Evolutionary conservation across 2,888 invertebrate genomes (phyloP).

Genomic region (Labia minor): DNA sequence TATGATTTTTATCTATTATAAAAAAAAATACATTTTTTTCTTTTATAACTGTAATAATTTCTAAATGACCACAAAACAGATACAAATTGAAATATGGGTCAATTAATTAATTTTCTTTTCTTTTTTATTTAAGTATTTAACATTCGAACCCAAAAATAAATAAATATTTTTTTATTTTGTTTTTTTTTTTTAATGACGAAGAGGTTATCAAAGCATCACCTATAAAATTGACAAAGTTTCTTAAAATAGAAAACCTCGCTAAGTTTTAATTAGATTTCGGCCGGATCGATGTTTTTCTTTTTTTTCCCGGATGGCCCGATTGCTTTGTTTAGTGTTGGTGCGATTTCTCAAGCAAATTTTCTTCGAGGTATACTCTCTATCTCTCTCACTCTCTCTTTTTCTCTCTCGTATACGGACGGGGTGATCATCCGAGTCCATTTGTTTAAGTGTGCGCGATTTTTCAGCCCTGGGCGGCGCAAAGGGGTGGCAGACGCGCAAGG

Average conservation of each 20-base stretch:
- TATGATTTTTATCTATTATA: too few relatives aligned
- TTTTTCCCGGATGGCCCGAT: background rate
- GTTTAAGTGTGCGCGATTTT: conserved; percentile 13
- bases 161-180: too few relatives aligned
- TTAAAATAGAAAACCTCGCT: background rate
- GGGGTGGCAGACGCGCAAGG: background rate
- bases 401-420: background rate
- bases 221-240: background rate
- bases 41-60: too few relatives aligned
- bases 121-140: too few relatives aligned
- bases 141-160: too few relatives aligned
- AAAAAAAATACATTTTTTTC: too few relatives aligned
- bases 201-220: too few relatives aligned
- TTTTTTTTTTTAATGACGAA: too few relatives aligned
- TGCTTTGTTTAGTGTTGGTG: conserved; percentile 7
- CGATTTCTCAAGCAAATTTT: background rate
- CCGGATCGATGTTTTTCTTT: background rate
- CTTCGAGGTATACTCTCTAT: conserved; percentile 3
- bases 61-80: too few relatives aligned
- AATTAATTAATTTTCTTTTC: too few relatives aligned
- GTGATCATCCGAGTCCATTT: background rate
- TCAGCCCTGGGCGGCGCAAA: conserved; percentile 13
- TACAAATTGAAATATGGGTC: too few relatives aligned
- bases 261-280: conserved; percentile 13
- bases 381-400: too few relatives aligned